These are phyloP conservation scores for Elegia similella DNA, from an alignment of 2,888 invertebrate genomes.

Conservation along the genomic window DNA sequence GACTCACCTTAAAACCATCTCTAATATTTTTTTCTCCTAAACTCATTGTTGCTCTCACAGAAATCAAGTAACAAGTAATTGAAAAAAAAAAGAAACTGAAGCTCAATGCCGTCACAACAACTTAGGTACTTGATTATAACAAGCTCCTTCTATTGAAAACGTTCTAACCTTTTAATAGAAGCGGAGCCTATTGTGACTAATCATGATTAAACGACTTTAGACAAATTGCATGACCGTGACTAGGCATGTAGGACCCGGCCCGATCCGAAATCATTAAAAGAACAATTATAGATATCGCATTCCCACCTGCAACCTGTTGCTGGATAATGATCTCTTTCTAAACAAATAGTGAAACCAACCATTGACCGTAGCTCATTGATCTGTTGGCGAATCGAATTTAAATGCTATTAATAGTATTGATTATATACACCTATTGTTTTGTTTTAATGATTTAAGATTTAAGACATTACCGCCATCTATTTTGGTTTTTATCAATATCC, in stretches of 20 bases:
- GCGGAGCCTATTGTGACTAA: constrained; percentile 78
- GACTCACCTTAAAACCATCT: no score
- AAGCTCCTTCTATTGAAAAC: constrained; percentile 61
- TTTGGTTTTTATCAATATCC: no score
- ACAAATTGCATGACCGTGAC: constrained; percentile 81
- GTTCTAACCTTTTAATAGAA: constrained; percentile 70
- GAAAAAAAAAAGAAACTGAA: constrained; percentile 8
- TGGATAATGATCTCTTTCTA: constrained; percentile 75
- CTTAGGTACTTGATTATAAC: constrained; percentile 37
- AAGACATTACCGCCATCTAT: no score
- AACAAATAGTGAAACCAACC: constrained; percentile 68
- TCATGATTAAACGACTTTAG: constrained; percentile 81
- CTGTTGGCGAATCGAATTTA: constrained; percentile 37
- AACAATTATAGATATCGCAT: constrained; percentile 80
- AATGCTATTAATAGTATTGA: constrained; percentile 39
- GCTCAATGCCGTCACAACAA: constrained; percentile 23
- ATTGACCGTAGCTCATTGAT: constrained; percentile 42
- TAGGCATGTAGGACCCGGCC: constrained; percentile 70
- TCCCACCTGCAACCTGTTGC: constrained; percentile 78
- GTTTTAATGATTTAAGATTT: background rate
- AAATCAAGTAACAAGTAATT: background rate
- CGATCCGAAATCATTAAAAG: constrained; percentile 79
- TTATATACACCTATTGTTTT: background rate
- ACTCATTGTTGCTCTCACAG: background rate
- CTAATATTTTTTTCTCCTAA: background rate